Percentiles rank a stretch among this genome's conserved stretches.
These are phyloP conservation scores for Dendrolimus punctatus DNA, from an alignment of 1,140 invertebrate species.

Conservation along the genomic window DNA sequence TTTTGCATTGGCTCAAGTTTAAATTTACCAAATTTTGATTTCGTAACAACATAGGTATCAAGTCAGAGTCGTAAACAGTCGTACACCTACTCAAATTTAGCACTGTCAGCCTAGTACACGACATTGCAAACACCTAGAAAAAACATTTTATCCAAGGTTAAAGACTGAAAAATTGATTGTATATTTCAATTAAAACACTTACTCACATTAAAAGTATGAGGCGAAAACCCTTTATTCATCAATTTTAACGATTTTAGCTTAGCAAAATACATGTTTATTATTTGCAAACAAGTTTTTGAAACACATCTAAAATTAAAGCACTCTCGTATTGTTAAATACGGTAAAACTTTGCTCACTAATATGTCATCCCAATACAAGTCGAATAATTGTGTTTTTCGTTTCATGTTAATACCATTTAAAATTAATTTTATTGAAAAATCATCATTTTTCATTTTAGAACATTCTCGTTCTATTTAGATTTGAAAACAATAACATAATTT, in stretches of 20 bases:
- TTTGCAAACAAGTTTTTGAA: constrained; percentile 62
- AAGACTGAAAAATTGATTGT: neutral
- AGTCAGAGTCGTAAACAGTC: constrained; percentile 62
- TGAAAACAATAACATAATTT: neutral
- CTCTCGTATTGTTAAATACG: constrained; percentile 65
- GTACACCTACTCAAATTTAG: constrained; percentile 69
- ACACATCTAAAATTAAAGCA: constrained; percentile 73
- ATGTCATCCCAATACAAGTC: constrained; percentile 75
- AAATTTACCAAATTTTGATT: constrained; percentile 65
- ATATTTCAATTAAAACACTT: neutral
- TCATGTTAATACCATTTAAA: constrained; percentile 35
- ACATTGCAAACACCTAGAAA: constrained; percentile 63
- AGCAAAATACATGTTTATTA: constrained; percentile 62
- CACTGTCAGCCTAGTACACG: constrained; percentile 61
- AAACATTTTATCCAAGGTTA: constrained; percentile 8
- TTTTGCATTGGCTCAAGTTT: constrained; percentile 72
- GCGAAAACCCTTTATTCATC: constrained; percentile 58
- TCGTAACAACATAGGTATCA: constrained; percentile 66
- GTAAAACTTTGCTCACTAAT: constrained; percentile 66
- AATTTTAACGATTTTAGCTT: constrained; percentile 56
- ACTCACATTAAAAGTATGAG: constrained; percentile 57
- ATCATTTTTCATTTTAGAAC: neutral
- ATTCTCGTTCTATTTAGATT: neutral
- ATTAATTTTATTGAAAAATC: neutral
- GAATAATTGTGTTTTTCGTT: constrained; percentile 64